Evolutionary conservation across 2,888 invertebrate species (phyloP).

Genomic region (Eupithecia vulgata): DNA sequence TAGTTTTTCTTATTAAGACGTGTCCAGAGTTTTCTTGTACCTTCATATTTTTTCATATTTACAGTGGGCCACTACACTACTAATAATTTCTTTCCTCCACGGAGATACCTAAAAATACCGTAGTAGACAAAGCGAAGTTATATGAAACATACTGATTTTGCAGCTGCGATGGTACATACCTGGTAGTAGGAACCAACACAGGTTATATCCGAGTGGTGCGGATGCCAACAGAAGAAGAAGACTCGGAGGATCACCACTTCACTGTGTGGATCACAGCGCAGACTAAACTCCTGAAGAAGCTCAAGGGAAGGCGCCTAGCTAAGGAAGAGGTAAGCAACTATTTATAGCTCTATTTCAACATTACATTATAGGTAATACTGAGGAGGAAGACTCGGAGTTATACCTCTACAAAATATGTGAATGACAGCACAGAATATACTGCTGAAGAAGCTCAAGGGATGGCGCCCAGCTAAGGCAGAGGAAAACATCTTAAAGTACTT

Average conservation of each 20-base stretch:
- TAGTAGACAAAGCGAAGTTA: conserved; percentile 56
- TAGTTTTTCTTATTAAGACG: too few species aligned
- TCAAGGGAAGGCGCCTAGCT: conserved; percentile 74
- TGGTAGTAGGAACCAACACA: conserved; percentile 71
- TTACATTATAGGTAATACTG: too few species aligned
- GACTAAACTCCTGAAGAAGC: conserved; percentile 66
- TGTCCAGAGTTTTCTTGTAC: too few species aligned
- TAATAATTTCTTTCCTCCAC: too few species aligned
- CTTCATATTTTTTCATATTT: too few species aligned
- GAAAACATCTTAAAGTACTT: too few species aligned
- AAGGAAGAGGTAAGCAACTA: conserved; percentile 60
- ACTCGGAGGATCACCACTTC: conserved; percentile 60
- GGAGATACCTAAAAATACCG: too few species aligned
- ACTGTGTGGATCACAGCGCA: conserved; percentile 45
- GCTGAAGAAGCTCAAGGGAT: conserved; percentile 72
- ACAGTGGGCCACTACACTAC: too few species aligned
- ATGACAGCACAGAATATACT: conserved; percentile 59
- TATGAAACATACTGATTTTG: background rate
- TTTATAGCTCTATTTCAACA: too few species aligned
- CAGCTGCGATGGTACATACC: conserved; percentile 69
- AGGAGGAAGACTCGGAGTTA: too few species aligned
- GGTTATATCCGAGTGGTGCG: conserved; percentile 73
- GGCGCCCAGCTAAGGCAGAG: conserved; percentile 74
- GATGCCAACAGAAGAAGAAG: conserved; percentile 72
- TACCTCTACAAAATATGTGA: background rate